These are phyloP conservation scores for Zalophus californianus DNA, from an alignment of 2,797 vertebrate genomes.

Conservation along the genomic window DNA sequence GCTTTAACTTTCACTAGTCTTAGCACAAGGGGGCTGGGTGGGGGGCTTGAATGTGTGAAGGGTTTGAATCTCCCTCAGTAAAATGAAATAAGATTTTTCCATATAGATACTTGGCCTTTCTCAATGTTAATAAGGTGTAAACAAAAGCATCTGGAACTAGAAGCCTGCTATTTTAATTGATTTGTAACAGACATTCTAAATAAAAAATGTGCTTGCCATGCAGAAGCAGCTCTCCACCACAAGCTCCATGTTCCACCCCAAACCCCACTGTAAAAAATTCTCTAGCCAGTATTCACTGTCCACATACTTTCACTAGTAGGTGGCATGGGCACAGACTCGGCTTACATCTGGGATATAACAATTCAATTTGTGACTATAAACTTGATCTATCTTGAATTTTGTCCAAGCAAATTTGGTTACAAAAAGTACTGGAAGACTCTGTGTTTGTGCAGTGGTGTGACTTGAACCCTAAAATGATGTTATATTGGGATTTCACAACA, in stretches of 20 bases:
- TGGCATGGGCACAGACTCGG: background rate
- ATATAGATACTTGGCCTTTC: background rate
- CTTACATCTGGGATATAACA: conserved; percentile 33
- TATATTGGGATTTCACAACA: conserved; percentile 26
- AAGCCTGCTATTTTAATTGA: conserved; percentile 45
- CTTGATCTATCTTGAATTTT: conserved; percentile 46
- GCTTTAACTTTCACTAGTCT: background rate
- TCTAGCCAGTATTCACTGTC: background rate
- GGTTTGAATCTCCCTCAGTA: background rate
- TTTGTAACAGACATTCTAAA: conserved; percentile 37
- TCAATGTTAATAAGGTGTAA: conserved; percentile 60
- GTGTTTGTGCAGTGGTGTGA: conserved; percentile 49
- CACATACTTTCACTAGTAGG: background rate
- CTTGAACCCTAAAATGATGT: conserved; percentile 40
- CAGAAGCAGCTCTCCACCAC: background rate
- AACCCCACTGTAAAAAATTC: background rate
- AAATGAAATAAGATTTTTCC: conserved; percentile 57
- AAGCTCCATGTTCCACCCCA: background rate
- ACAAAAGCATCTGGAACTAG: conserved; percentile 57
- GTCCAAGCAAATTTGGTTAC: conserved; percentile 49
- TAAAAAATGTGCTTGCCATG: background rate
- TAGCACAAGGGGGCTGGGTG: background rate
- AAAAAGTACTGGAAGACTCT: background rate
- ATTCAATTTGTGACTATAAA: conserved; percentile 56
- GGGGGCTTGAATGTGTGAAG: background rate